Percentiles rank a stretch among this genome's conserved stretches.
phyloP scores from a whole-genome alignment of 2,113 vertebrate genomes.

The Crotalus tigris region DNA sequence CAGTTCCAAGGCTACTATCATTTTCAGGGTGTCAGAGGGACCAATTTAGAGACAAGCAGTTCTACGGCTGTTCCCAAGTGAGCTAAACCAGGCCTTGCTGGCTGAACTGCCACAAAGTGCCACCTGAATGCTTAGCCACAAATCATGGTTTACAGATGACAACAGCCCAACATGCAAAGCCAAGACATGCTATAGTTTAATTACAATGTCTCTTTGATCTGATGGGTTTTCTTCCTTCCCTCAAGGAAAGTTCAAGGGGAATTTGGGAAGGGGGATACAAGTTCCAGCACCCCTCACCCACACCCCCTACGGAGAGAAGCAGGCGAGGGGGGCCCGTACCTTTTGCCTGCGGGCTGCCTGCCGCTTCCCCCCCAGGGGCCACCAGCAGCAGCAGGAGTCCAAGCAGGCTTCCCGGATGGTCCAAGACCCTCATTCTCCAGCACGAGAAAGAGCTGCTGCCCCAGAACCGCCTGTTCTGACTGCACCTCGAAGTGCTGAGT shows the following conservation, averaged over 20 bases:
- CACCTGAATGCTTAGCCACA: neutral
- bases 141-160: neutral
- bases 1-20: neutral
- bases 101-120: neutral
- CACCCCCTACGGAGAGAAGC: neutral
- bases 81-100: neutral
- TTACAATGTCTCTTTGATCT: no score
- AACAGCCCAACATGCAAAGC: neutral
- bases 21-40: neutral
- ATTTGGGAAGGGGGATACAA: neutral
- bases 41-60: neutral
- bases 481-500: no score
- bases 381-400: neutral
- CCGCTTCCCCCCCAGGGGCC: neutral
- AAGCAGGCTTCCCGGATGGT: neutral
- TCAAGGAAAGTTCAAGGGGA: neutral
- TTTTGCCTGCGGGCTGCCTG: neutral
- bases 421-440: neutral
- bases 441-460: neutral
- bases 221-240: neutral
- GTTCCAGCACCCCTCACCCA: no score
- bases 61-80: neutral
- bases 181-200: neutral
- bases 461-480: no score
- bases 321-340: neutral